Conservation (phyloP, 2,888 invertebrate species). For the Saturnia pavonia region DNA sequence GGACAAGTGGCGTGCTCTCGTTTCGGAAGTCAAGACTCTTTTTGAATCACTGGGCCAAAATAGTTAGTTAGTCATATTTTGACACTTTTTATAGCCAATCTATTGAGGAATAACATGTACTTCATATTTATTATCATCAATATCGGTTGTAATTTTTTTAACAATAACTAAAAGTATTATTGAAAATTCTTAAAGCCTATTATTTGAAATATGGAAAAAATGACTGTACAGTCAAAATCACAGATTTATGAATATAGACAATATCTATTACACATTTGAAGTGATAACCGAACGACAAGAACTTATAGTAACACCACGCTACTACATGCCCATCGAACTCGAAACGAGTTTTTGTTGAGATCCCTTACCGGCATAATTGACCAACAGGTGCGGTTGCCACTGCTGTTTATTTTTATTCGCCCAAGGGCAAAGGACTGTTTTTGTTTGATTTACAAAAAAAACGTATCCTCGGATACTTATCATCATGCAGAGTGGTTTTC, state of each 20-base stretch:
- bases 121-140: no score
- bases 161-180: no score
- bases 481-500: background rate
- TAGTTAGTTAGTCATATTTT: no score
- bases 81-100: no score
- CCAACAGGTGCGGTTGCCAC: constrained; percentile 57
- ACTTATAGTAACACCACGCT: constrained; percentile 19
- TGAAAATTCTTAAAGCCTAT: no score
- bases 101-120: no score
- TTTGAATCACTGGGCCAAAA: no score
- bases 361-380: constrained; percentile 49
- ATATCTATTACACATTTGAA: background rate
- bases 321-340: constrained; percentile 23
- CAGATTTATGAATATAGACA: background rate
- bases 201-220: no score
- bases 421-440: constrained; percentile 31
- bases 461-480: background rate
- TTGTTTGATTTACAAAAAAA: background rate
- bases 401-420: constrained; percentile 54
- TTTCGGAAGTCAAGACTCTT: no score
- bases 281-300: constrained; percentile 14
- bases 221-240: no score
- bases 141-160: no score
- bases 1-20: no score
- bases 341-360: constrained; percentile 48